Base-by-base conservation (phyloP, 2,797 vertebrate genomes). In the Pagetopsis macropterus region DNA sequence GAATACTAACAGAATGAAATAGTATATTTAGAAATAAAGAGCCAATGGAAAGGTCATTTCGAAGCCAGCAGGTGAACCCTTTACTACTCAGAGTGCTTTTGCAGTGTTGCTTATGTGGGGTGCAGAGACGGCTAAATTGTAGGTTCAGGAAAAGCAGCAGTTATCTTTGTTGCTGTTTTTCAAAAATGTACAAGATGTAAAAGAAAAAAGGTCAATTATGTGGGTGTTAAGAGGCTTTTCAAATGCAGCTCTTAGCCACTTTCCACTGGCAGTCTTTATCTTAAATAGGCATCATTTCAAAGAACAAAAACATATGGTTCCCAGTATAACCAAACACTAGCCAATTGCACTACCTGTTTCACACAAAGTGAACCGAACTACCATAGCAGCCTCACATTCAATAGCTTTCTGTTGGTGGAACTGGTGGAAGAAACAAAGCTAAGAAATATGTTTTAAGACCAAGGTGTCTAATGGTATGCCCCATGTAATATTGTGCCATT, bases 171-270 rank as follows among this genome's bases (percentile, higher is more conserved):
- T 37, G 40, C 21, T 37, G 33, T 37, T 14, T 41, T 13, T 31
- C 57, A 15, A 9, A 31, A 44, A 14, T 27, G 43, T 1, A 2
- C 2, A 59, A 37, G 33, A 37, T 37, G 33, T 27, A 27, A 1
- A 27, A 37, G 4, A 8, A 9, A 49, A 43, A 54, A 44, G 59
- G 23, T n/a, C 56, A 70, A 72, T 83, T 72, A 81, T 58, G 9
- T 19, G 15, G 58, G 19, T 5, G 69, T 55, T 46, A 63, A 71
- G 49, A 66, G 65, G 3, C 11, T 37, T 44, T 59, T 70, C 9
- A 4, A 43, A 37, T 79, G 66, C 41, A 52, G 33, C 49, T 37
- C 52, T 77, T 21, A 64, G 31, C n/a, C 16, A 5, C 19, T 70
- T 72, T 65, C 2, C 12, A 43, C 43, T 69, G n/a, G 52, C 37